A percentile compares a stretch with the other conserved stretches of the same genome.
These are phyloP conservation scores for Cladopsammia gracilis DNA, from an alignment of 64 coral and sea anemone species.

Conservation along the genomic window DNA sequence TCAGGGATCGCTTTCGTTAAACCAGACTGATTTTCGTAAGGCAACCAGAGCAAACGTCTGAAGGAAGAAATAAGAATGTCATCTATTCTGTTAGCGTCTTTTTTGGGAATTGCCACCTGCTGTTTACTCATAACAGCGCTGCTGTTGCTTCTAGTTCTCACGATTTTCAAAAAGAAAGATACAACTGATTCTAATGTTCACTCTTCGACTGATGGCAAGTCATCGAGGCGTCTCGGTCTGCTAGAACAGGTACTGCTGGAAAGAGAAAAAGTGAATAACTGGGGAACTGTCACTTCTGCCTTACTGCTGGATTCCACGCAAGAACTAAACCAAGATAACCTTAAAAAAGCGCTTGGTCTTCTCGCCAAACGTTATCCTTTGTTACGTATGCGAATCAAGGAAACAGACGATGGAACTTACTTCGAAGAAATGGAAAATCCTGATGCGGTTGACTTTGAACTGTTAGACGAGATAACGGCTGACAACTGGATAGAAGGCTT, in stretches of 20 bases:
- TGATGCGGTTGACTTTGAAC: slow-evolving; percentile 45
- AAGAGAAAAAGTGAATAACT: slow-evolving; percentile 35
- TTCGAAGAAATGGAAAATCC: slow-evolving; percentile 65
- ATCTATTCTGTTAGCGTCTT: neutral
- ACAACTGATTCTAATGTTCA: neutral
- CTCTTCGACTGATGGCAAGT: neutral
- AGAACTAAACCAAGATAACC: slow-evolving; percentile 32
- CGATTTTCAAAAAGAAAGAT: neutral
- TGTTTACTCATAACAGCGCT: neutral
- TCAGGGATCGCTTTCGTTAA: too few relatives aligned
- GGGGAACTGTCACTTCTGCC: slow-evolving; percentile 63
- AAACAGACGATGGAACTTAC: neutral
- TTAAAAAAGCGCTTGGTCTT: slow-evolving; percentile 57
- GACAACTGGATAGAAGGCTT: slow-evolving; percentile 68
- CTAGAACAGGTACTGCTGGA: slow-evolving; percentile 14
- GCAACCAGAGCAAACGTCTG: neutral
- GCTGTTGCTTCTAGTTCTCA: neutral
- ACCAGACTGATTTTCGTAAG: too few relatives aligned
- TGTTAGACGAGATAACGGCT: slow-evolving; percentile 36
- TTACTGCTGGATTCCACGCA: slow-evolving; percentile 70
- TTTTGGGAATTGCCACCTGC: neutral
- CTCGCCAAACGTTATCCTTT: slow-evolving; percentile 56
- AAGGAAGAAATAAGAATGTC: neutral
- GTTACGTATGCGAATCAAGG: slow-evolving; percentile 34
- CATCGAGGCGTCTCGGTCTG: neutral